Evolutionary conservation across 2,113 vertebrate genomes (phyloP), one percentile per base, ranked within the genome.

Genomic region (Menidia beryllina): DNA sequence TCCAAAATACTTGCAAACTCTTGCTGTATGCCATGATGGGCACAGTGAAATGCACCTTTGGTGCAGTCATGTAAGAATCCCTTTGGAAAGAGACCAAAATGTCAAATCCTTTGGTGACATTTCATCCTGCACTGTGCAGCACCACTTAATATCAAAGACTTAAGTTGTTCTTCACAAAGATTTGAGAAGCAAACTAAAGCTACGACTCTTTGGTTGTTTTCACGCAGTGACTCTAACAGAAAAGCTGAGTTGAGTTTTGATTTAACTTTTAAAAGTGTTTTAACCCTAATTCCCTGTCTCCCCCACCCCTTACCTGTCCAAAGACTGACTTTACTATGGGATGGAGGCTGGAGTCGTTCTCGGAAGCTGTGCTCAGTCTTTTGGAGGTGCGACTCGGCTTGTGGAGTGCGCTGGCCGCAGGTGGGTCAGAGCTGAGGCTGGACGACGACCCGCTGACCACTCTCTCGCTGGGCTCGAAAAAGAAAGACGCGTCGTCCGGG

Each of bases 251-350:
- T 25, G 9, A 7, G 13, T 0, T 52, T 47, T 50, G 11, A 17
- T 30, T 70, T 2, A 45, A 49, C n/a, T 72, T 67, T 45, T 43
- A 25, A 0, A 52, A 25, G 10, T 58, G 7, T 11, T 57, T 39
- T 2, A 7, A 55, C 53, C 48, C 66, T 48, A 17, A 2, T 38
- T 14, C 21, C 2, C 8, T 56, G 5, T 23, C 26, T 36, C 5
- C 11, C 52, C 8, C n/a, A n/a, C 4, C 15, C 8, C 91, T 76
- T 89, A 93, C 93, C 90, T 93, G 93, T 30, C 93, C 93, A 72
- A 92, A 93, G 10, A 93, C 93, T 2, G 92, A 92, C 77, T 93
- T 92, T 14, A 93, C 91, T 13, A 93, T 93, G 20, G 93, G 93
- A 67, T 92, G 92, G 2, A 93, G 91, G 19, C 51, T 86, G 1